Evolutionary conservation across 35 echinoderm and acorn worm genomes (phyloP).

Genomic region (Ophioderma brevispina): DNA sequence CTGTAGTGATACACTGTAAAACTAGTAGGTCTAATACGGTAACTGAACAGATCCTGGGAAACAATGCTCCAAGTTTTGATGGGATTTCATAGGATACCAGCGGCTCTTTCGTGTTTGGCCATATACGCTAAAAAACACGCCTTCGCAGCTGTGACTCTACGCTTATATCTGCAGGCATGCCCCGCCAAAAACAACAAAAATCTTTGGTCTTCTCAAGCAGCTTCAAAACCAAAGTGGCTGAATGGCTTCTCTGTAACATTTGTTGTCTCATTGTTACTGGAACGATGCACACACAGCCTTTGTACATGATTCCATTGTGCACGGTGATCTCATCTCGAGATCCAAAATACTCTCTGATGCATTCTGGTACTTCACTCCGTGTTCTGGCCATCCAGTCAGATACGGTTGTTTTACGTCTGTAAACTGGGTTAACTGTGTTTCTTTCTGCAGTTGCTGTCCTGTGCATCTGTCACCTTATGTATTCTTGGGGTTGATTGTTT

Average conservation of each 20-base stretch:
- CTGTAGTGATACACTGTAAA: constrained; percentile 56
- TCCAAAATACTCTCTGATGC: not conserved
- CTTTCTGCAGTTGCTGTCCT: not conserved
- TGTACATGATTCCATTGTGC: constrained; percentile 31
- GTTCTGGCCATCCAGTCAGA: not conserved
- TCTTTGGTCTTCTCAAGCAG: constrained; percentile 61
- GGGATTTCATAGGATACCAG: constrained; percentile 49
- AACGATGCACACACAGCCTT: constrained; percentile 28
- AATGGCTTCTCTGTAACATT: constrained; percentile 45
- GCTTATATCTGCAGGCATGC: constrained; percentile 56
- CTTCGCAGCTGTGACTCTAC: constrained; percentile 32
- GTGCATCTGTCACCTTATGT: constrained; percentile 23
- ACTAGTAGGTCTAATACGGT: constrained; percentile 32
- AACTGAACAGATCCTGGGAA: constrained; percentile 43
- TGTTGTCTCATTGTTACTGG: not conserved
- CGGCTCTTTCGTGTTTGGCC: constrained; percentile 55
- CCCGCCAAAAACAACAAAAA: constrained; percentile 60
- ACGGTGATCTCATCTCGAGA: constrained; percentile 33
- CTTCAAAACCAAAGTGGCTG: constrained; percentile 63
- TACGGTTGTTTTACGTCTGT: constrained; percentile 17
- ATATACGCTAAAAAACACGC: constrained; percentile 36
- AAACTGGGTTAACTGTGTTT: constrained; percentile 23
- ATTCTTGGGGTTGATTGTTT: constrained; percentile 9
- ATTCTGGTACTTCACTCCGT: constrained; percentile 3
- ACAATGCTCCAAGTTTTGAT: constrained; percentile 43